Evolutionary conservation across 2,797 vertebrate genomes (phyloP).

Genomic region (Margarornis squamiger): DNA sequence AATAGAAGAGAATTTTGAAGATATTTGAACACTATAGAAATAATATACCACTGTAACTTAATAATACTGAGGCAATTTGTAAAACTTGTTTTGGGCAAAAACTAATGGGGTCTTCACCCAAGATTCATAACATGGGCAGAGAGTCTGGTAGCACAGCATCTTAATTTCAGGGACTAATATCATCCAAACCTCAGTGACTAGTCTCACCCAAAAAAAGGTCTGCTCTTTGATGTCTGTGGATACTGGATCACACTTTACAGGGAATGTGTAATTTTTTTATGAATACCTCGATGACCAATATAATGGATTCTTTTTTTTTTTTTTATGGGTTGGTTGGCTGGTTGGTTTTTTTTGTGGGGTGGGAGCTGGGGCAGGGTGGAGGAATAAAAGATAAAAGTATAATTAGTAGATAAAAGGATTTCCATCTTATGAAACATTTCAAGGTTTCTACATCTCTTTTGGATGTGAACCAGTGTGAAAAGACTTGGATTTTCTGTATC

Average conservation of each 20-base stretch:
- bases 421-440: background rate
- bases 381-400: background rate
- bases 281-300: background rate
- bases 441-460: background rate
- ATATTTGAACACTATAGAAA: background rate
- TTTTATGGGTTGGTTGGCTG: background rate
- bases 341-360: rapidly evolving
- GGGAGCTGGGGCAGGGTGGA: background rate
- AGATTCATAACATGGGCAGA: background rate
- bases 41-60: background rate
- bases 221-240: background rate
- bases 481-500: background rate
- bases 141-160: background rate
- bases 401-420: background rate
- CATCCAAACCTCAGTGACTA: background rate
- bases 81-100: background rate
- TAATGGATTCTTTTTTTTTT: background rate
- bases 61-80: background rate
- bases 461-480: background rate
- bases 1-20: background rate
- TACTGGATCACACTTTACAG: background rate
- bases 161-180: background rate
- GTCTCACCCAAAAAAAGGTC: background rate
- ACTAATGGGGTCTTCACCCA: background rate
- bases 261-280: background rate